Conservation (phyloP, 1,140 invertebrate species). For the Himalopsyche phryganea region DNA sequence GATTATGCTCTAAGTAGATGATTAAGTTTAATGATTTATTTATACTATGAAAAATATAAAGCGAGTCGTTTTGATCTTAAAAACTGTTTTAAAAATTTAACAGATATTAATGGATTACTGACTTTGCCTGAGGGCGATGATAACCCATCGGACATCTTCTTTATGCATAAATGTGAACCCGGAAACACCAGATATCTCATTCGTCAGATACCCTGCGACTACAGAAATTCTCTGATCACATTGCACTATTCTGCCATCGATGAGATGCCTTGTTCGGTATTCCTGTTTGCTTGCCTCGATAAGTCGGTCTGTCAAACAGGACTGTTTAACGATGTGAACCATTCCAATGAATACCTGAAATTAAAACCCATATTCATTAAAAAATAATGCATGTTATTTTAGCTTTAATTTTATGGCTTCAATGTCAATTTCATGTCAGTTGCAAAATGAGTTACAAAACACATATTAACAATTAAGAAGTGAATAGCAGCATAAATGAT, state of each 20-base stretch:
- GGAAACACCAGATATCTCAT: conserved; percentile 75
- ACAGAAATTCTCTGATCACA: conserved; percentile 82
- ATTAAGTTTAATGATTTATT: too few species aligned
- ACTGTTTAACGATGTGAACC: conserved; percentile 61
- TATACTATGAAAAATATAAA: too few species aligned
- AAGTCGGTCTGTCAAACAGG: conserved; percentile 63
- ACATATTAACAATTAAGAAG: too few species aligned
- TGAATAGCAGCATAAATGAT: not conserved
- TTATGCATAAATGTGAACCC: conserved; percentile 84
- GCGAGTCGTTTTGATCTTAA: too few species aligned
- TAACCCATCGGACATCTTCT: conserved; percentile 79
- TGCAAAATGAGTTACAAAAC: not conserved
- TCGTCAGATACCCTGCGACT: conserved; percentile 79
- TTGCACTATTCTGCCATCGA: conserved; percentile 79
- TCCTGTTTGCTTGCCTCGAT: conserved; percentile 76
- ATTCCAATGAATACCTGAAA: conserved; percentile 64
- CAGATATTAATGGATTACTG: conserved; percentile 46
- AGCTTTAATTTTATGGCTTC: not conserved
- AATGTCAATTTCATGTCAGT: not conserved
- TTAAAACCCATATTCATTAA: too few species aligned
- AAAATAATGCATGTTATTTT: conserved; percentile 11
- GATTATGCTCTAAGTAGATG: too few species aligned
- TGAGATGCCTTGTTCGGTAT: conserved; percentile 78
- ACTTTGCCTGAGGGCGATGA: conserved; percentile 81
- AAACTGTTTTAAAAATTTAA: too few species aligned